Percentiles rank a stretch among this genome's conserved stretches.
Evolutionary conservation across 92 coral and sea anemone species (phyloP).

Genomic region (Zoanthus sociatus): DNA sequence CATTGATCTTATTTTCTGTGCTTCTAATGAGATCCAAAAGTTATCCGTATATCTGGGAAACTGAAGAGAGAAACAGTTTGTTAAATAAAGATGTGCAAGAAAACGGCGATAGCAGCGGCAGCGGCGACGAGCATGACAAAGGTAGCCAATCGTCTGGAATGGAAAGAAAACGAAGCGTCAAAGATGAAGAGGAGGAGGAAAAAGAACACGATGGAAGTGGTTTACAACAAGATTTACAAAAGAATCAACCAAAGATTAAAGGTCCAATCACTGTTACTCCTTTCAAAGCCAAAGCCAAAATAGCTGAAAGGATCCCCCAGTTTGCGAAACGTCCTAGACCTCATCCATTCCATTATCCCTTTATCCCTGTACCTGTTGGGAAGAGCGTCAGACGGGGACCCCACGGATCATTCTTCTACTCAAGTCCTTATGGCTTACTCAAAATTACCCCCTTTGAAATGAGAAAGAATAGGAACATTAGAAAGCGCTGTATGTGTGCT

Average conservation of each 20-base stretch:
- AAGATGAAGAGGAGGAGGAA: constrained; percentile 21
- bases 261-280: constrained; percentile 45
- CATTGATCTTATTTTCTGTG: not conserved
- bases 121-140: constrained; percentile 22
- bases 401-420: constrained; percentile 15
- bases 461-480: not conserved
- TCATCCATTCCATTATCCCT: not conserved
- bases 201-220: constrained; percentile 12
- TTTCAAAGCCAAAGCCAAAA: constrained; percentile 22
- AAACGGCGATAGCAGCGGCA: constrained; percentile 23
- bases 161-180: constrained; percentile 18
- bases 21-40: not conserved
- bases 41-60: constrained; percentile 23
- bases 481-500: constrained; percentile 33
- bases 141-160: not conserved
- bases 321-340: not conserved
- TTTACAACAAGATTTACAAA: not conserved
- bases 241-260: not conserved
- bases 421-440: constrained; percentile 31
- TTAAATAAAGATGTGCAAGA: not conserved
- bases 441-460: constrained; percentile 33
- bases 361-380: constrained; percentile 37
- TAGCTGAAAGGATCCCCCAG: constrained; percentile 18
- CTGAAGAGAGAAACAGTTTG: not conserved
- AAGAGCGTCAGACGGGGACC: not conserved